Evolutionary conservation across 2,113 vertebrate species (phyloP).

Genomic region (Ploceus nigricollis): DNA sequence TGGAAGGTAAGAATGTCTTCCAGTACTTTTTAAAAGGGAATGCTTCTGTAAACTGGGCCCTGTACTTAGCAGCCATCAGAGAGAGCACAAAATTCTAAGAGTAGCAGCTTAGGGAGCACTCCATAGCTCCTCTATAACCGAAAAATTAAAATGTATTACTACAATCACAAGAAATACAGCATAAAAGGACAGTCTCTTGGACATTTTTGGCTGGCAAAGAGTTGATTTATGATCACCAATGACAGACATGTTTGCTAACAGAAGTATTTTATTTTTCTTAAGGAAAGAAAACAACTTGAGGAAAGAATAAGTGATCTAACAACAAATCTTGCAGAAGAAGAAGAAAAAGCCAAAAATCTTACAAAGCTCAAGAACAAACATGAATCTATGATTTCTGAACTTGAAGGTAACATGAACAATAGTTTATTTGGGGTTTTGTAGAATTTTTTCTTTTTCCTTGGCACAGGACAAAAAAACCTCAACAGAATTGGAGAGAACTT

Average conservation of each 20-base stretch:
- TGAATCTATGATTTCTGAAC: conserved; percentile 96
- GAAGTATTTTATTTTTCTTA: neutral
- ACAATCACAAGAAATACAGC: neutral
- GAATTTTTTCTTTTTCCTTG: neutral
- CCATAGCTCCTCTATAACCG: neutral
- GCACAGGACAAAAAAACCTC: neutral
- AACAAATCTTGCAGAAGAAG: conserved; percentile 92
- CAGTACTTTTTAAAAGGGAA: neutral
- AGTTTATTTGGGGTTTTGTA: neutral
- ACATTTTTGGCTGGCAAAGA: neutral
- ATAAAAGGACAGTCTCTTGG: neutral
- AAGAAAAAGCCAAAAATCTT: conserved; percentile 95
- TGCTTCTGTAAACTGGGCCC: neutral
- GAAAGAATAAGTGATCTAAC: conserved; percentile 88
- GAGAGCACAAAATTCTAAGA: neutral
- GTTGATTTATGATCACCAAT: neutral
- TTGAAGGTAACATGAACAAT: conserved; percentile 78
- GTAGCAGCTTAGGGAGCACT: neutral
- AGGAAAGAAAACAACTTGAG: conserved; percentile 92
- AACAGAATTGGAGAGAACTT: neutral
- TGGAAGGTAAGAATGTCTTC: neutral
- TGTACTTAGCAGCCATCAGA: neutral
- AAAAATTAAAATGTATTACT: neutral
- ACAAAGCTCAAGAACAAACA: conserved; percentile 93
- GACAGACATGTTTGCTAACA: neutral